These are phyloP conservation scores for Ramazzottius varieornatus DNA, from an alignment of 2,888 invertebrate species.

Conservation along the genomic window DNA sequence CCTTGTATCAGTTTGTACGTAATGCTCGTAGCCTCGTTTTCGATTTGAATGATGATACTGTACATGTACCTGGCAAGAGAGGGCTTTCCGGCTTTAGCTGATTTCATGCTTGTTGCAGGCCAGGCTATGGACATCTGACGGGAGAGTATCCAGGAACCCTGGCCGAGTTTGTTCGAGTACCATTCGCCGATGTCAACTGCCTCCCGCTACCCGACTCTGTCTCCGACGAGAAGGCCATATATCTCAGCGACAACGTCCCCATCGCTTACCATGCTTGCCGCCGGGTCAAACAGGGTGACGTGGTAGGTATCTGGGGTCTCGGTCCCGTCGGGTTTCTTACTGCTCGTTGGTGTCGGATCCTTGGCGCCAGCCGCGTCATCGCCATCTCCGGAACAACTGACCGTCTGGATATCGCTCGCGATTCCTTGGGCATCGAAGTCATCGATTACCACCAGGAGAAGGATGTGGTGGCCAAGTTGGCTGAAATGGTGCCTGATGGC, in stretches of 20 bases:
- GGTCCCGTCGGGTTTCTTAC: conserved; percentile 6
- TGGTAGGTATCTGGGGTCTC: conserved; percentile 6
- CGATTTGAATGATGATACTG: no score
- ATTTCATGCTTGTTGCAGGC: no score
- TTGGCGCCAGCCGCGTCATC: conserved; percentile 2
- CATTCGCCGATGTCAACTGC: conserved; percentile 6
- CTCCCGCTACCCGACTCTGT: conserved; percentile 3
- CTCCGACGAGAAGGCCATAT: conserved; percentile 7
- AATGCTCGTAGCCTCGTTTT: no score
- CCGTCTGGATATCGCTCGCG: conserved; percentile 6
- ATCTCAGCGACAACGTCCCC: conserved; percentile 5
- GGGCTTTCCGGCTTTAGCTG: no score
- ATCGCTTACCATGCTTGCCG: background rate
- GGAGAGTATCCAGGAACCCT: conserved; percentile 5
- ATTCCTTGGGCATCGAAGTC: conserved; percentile 3
- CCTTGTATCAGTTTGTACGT: no score
- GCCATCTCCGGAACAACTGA: conserved; percentile 7
- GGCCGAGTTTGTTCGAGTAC: conserved; percentile 6
- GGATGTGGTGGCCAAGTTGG: background rate
- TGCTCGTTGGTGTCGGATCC: conserved; percentile 7
- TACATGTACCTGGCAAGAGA: no score
- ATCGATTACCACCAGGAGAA: background rate
- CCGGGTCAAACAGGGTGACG: background rate
- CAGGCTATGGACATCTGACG: conserved; percentile 6
- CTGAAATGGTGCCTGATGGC: background rate